Evolutionary conservation across 2,113 vertebrate species (phyloP).

Genomic region (Casuarius casuarius): DNA sequence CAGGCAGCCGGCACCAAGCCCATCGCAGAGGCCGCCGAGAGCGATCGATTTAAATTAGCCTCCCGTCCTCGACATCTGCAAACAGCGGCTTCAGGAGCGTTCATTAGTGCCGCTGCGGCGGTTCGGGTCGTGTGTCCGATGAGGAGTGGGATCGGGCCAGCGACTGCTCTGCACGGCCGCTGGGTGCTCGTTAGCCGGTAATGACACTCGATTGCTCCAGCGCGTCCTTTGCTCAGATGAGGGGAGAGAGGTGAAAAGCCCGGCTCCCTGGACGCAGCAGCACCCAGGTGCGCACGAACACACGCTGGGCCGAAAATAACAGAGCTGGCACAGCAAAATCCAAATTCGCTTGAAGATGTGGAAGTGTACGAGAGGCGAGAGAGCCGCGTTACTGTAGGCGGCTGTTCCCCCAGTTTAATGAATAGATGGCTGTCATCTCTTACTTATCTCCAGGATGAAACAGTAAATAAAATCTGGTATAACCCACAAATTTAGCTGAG

Average conservation of each 20-base stretch:
- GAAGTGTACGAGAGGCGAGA: not conserved
- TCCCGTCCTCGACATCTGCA: not conserved
- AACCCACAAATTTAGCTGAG: constrained; percentile 74
- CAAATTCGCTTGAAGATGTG: not conserved
- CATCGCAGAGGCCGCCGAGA: not conserved
- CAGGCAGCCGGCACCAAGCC: not conserved
- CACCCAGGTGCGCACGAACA: not conserved
- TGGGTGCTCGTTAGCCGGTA: not conserved
- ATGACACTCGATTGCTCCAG: not conserved
- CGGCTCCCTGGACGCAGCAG: not conserved
- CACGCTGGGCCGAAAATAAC: not conserved
- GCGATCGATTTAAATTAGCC: not conserved
- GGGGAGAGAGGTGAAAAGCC: not conserved
- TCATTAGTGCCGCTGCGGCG: not conserved
- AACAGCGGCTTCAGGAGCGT: not conserved
- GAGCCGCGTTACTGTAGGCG: constrained; percentile 30
- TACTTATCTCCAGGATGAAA: constrained; percentile 66
- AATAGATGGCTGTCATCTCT: constrained; percentile 75
- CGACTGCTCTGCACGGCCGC: not conserved
- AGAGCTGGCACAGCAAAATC: not conserved
- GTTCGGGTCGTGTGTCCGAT: not conserved
- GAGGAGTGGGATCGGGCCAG: not conserved
- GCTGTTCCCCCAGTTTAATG: constrained; percentile 70
- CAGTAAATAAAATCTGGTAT: constrained; percentile 80
- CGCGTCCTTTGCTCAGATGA: not conserved